Conservation (phyloP, 2,888 invertebrate genomes). For the Nymphalis c-album region DNA sequence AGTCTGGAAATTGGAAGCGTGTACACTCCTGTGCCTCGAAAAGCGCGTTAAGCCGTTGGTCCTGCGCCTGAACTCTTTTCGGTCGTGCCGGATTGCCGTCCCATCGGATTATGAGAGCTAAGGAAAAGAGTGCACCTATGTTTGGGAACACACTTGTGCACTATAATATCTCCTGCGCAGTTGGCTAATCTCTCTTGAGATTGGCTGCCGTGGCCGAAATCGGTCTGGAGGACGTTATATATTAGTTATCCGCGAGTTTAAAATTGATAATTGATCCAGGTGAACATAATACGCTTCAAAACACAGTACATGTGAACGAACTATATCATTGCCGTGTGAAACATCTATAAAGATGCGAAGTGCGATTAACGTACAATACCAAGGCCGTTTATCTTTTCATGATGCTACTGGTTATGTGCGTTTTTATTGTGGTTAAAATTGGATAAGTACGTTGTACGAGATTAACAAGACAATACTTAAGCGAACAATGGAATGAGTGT, state of each 20-base stretch:
- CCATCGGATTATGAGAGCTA: no score
- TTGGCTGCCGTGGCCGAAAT: no score
- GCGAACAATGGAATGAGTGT: conserved; percentile 1
- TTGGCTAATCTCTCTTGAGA: no score
- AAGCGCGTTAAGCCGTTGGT: no score
- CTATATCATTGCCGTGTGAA: conserved; percentile 51
- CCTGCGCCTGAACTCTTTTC: no score
- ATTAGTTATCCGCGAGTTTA: neutral
- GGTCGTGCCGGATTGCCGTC: no score
- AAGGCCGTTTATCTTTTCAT: conserved; percentile 40
- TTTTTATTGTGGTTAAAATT: conserved; percentile 10
- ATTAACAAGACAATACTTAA: neutral
- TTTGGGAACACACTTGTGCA: no score
- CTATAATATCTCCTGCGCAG: no score
- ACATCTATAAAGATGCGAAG: conserved; percentile 38
- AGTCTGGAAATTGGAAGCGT: no score
- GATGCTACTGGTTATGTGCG: conserved; percentile 26
- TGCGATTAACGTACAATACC: conserved; percentile 39
- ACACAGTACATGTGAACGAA: conserved; percentile 47
- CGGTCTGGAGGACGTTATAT: no score
- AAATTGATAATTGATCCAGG: neutral
- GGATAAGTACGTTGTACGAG: neutral
- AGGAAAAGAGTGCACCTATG: no score
- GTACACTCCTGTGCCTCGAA: no score
- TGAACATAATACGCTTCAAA: conserved; percentile 2